Base-by-base conservation (phyloP, 2,888 invertebrate species). In the Eremobia ochroleuca region DNA sequence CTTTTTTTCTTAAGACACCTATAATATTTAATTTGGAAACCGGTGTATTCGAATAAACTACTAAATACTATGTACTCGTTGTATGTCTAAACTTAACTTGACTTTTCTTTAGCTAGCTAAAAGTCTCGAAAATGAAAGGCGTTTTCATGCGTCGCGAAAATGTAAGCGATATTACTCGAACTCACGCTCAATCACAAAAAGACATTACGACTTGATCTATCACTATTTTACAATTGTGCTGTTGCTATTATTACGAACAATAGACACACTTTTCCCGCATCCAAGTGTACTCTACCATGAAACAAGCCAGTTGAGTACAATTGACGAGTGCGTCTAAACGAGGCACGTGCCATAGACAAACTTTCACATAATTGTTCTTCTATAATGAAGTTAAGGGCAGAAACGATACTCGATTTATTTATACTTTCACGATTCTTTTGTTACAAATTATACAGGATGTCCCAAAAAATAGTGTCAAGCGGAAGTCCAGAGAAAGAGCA, bases 281-380 rank as follows among this genome's bases (percentile, higher is more conserved):
- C 76, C 52, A 85, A 81, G 82, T 72, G 61, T 72, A 82, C 76
- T 85, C 71, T 70, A 85, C 85, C 85, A 59, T 83, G 76, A 85
- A 72, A 81, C 82, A 81, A 85, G 76, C 64, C 82, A 71, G 68
- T 81, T 76, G 58, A 85, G 71, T 82, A 85, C 85, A 76, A 81
- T 75, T 21, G 52, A 40, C 82, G 79, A 81, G 83, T 83, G 61
- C 78, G 76, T 85, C 77, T 83, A 73, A 85, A 82, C 82, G 73
- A 59, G 70, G 46, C 83, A 85, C 76, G 76, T 46, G 73, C 65
- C 71, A 52, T 67, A 70, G 68, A 72, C 68, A 21, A 82, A 85
- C 78, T 87, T 87, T 80, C 79, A 76, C 80, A 77, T 85, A 75
- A 75, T 79, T 77, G 78, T 87, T 79, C 73, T 69, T 73, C 83